phyloP scores from a whole-genome alignment of 2,113 vertebrate genomes.

The Uria aalge region DNA sequence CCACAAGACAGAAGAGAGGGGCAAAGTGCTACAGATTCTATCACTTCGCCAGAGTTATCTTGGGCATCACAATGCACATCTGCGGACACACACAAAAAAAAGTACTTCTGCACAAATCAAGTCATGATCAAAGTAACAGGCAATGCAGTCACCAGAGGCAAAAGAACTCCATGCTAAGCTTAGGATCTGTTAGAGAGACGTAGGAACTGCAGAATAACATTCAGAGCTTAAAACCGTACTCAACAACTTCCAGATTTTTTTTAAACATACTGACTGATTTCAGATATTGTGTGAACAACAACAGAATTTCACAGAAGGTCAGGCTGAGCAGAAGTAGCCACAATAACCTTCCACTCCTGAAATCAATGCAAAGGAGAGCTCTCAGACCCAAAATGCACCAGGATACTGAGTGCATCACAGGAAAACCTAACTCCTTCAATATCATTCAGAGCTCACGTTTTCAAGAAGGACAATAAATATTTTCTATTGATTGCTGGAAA shows the following conservation, averaged over 20 bases:
- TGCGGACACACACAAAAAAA: neutral
- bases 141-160: neutral
- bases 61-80: neutral
- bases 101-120: neutral
- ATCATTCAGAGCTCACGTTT: neutral
- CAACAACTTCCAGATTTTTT: neutral
- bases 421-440: neutral
- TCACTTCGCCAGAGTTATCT: neutral
- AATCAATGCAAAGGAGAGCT: neutral
- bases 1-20: neutral
- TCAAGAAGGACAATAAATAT: neutral
- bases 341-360: neutral
- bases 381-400: neutral
- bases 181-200: neutral
- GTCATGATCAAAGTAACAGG: neutral
- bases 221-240: neutral
- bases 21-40: neutral
- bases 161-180: neutral
- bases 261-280: neutral
- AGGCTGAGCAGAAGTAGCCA: neutral
- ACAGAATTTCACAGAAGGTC: neutral
- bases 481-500: neutral
- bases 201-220: neutral
- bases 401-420: neutral
- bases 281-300: neutral